These are phyloP conservation scores for Seriola rivoliana DNA, from an alignment of 2,113 vertebrate species.

Conservation along the genomic window DNA sequence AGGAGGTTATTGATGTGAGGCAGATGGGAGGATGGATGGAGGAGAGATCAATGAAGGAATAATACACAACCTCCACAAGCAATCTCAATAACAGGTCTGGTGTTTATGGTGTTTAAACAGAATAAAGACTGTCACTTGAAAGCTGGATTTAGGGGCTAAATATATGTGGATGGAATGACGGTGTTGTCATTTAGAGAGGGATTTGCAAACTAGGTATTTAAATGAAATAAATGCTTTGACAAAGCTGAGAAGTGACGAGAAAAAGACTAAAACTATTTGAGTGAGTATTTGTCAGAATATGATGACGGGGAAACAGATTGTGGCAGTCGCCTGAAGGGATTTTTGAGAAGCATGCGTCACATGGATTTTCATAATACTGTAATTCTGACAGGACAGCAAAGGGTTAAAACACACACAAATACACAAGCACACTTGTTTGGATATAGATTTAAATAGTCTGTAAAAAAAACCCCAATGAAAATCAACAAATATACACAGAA, in stretches of 20 bases:
- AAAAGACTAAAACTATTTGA: constrained; percentile 24
- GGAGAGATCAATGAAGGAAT: constrained; percentile 37
- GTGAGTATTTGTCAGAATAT: constrained; percentile 48
- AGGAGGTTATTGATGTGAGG: constrained; percentile 43
- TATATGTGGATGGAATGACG: constrained; percentile 24
- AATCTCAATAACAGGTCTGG: constrained; percentile 10
- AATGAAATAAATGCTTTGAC: constrained; percentile 29
- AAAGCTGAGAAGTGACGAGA: constrained; percentile 40
- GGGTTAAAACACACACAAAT: constrained; percentile 18
- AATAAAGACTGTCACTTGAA: constrained; percentile 40
- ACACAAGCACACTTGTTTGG: not conserved
- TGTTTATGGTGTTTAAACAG: constrained; percentile 30
- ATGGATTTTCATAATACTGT: constrained; percentile 38
- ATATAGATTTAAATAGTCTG: not conserved
- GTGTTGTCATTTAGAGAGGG: constrained; percentile 36
- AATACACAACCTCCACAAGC: constrained; percentile 32
- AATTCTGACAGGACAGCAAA: constrained; percentile 6
- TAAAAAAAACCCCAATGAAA: not conserved
- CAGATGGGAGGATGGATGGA: constrained; percentile 25
- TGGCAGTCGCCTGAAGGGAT: constrained; percentile 32
- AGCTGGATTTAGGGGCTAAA: constrained; percentile 49
- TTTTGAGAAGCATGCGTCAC: constrained; percentile 30
- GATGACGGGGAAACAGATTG: constrained; percentile 7
- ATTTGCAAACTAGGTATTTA: constrained; percentile 25
- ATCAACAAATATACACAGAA: not conserved